These are phyloP conservation scores for Rhabdophis nuchalis DNA, from an alignment of 2,797 vertebrate species.

Conservation along the genomic window DNA sequence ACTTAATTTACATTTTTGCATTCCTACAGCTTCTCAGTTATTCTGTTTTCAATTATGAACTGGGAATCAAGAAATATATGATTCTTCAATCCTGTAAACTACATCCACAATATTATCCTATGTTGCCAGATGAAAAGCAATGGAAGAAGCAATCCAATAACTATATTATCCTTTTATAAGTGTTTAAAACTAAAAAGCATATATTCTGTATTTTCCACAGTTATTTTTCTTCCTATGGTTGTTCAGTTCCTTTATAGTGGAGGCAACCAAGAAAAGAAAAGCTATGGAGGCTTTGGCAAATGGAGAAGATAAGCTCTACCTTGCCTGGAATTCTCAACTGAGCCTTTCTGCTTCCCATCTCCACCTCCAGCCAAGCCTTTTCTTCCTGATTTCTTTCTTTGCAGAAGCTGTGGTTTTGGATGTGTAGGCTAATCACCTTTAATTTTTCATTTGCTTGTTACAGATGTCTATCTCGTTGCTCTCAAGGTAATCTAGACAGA, in stretches of 20 bases:
- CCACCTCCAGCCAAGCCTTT: background rate
- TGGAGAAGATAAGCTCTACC: slow-evolving; percentile 37
- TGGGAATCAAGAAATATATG: background rate
- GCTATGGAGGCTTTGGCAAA: slow-evolving; percentile 22
- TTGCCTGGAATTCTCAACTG: slow-evolving; percentile 29
- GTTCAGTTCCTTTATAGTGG: background rate
- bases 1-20: background rate
- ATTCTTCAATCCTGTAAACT: background rate
- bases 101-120: background rate
- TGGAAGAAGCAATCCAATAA: background rate
- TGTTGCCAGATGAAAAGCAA: background rate
- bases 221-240: background rate
- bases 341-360: background rate
- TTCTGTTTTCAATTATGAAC: background rate
- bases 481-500: slow-evolving; percentile 84
- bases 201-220: background rate
- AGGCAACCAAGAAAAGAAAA: background rate
- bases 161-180: background rate
- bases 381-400: slow-evolving; percentile 66
- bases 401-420: slow-evolving; percentile 61
- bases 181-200: background rate
- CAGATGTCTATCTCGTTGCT: slow-evolving; percentile 80
- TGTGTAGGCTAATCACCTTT: slow-evolving; percentile 74
- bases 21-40: background rate
- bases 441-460: slow-evolving; percentile 87